Evolutionary conservation across 2,797 vertebrate genomes (phyloP), one percentile per base, ranked within the genome.

Genomic region (Enteromius trimaculatus): DNA sequence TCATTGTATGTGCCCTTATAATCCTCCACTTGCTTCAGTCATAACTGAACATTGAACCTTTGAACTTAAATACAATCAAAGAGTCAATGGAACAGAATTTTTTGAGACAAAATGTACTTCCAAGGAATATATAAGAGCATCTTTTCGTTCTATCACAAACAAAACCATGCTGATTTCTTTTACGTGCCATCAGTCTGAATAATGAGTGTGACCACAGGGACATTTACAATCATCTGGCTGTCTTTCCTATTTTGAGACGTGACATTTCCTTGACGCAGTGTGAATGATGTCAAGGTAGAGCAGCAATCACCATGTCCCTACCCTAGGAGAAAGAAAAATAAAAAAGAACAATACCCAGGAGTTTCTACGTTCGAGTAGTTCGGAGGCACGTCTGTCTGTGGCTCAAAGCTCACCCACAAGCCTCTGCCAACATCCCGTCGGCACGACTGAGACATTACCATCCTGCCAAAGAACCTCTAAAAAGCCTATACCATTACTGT

Each of bases 251-350:
- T 75, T 49, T 65, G 44, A 66, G 16, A 39, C 2, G 11, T 82
- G n/a, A 51, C 80, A 82, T 42, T 21, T 82, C 31, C 6, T 82
- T 82, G 60, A 66, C 2, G 3, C 34, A 42, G 31, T 76, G 58
- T 42, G 60, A 76, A 76, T 26, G 44, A 82, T 68, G 81, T 29
- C n/a, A 68, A 66, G 23, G 47, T 23, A 66, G 31, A 75, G 9
- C 70, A 53, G 58, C 23, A 21, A 55, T 53, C 47, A 6, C 10
- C 17, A 4, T 62, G 14, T 42, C 8, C 16, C 14, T 53, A 53
- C 26, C 34, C 51, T 47, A 62, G 26, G 13, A 44, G 26, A 75
- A 68, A 66, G 0, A 23, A 68, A 68, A 37, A 53, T 13, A 31
- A n/a, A n/a, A 78, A 34, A 31, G 6, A 79, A 79, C 10, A 79